Evolutionary conservation across 2,113 vertebrate genomes (phyloP), one percentile per base, ranked within the genome.

Genomic region (Ondatra zibethicus): DNA sequence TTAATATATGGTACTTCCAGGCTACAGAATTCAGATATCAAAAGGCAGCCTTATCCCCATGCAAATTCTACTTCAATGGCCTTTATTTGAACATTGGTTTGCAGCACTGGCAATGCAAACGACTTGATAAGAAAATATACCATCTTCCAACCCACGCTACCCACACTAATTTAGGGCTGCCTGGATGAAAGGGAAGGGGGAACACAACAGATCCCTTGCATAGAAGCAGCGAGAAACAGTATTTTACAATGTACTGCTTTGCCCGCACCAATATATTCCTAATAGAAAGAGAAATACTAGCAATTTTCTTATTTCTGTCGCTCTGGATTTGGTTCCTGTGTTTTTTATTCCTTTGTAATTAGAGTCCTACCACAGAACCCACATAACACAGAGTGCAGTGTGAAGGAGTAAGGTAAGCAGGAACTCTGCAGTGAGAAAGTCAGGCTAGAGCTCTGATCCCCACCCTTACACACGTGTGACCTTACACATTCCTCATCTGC

Each of bases 1-100:
- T 89, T 90, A 95, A 94, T 92, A 96, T 50, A 70, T 42, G 80
- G 47, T 88, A 81, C 66, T 86, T 89, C 29, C 87, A 96, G 52
- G 80, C 3, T 82, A 17, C 36, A 76, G 52, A 96, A 90, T 73
- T 65, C 58, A 97, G 65, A 88, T 95, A 92, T 78, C 66, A n/a
- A 88, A 97, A 81, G 36, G 10, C 58, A 95, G 25, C 36, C 39
- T 50, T 50, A 80, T 90, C 31, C 70, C 78, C 85, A 94, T 45
- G 39, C 39, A 92, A 88, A 95, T 89, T 92, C 47, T 19, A 50
- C 89, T 85, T 70, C 80, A 89, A 65, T 68, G 47, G 63, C n/a
- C 36, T 94, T 94, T 33, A 76, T 91, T 88, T 92, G 85, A 76
- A 93, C 47, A 52, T 3, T 36, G 27, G 72, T 8, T 16, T 96